Conservation (phyloP, 2,888 invertebrate genomes). For the Ecliptopera silaceata region DNA sequence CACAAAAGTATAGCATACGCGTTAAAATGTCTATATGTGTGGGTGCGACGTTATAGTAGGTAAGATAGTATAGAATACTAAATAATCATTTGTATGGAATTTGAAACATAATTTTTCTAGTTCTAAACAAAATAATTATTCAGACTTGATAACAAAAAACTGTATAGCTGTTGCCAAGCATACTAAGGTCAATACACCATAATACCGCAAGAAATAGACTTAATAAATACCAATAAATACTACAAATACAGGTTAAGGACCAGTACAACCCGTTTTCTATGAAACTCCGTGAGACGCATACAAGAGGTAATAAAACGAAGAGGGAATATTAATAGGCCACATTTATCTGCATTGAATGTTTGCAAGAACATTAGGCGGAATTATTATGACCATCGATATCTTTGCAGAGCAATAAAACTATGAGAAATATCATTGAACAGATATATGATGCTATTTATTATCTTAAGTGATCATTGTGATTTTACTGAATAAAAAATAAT, state of each 20-base stretch:
- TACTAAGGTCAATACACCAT: constrained; percentile 11
- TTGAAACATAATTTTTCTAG: neutral
- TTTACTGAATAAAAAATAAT: too few species aligned
- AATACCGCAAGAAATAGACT: constrained; percentile 6
- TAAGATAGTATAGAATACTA: too few species aligned
- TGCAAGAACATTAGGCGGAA: constrained; percentile 9
- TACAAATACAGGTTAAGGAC: constrained; percentile 11
- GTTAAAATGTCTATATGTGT: too few species aligned
- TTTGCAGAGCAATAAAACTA: neutral
- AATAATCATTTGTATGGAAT: too few species aligned
- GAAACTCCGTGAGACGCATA: constrained; percentile 26
- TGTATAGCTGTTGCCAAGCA: neutral
- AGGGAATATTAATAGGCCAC: constrained; percentile 26
- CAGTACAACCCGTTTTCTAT: constrained; percentile 23
- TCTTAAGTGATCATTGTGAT: too few species aligned
- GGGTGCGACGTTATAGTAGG: too few species aligned
- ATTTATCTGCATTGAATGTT: constrained; percentile 13
- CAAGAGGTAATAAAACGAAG: constrained; percentile 23
- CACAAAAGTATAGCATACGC: too few species aligned
- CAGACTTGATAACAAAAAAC: neutral
- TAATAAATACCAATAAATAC: neutral
- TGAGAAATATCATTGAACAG: too few species aligned
- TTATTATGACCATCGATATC: neutral
- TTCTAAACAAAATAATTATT: neutral
- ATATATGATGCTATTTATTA: too few species aligned